Conservation (phyloP, 2,888 invertebrate genomes). For the Cheilosia impressa region DNA sequence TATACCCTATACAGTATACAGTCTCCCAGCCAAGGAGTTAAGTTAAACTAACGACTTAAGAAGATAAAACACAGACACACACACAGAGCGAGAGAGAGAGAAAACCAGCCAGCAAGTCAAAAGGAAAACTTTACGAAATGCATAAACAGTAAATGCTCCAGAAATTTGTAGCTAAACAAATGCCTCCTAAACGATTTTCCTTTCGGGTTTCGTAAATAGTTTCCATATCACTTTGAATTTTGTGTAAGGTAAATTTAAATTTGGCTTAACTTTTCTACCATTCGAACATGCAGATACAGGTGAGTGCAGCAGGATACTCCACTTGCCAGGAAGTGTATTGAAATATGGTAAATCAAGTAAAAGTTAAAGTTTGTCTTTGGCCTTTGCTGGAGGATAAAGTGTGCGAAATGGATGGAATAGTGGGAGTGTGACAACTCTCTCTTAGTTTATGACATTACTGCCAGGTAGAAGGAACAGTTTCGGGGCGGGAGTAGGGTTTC, state of each 20-base stretch:
- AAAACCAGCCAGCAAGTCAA: conserved; percentile 34
- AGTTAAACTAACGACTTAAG: conserved; percentile 40
- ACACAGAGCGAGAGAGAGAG: not conserved
- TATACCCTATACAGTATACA: not conserved
- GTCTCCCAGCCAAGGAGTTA: conserved; percentile 23
- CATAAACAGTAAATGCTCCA: conserved; percentile 62
- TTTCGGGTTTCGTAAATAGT: conserved; percentile 63
- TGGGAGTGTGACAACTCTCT: conserved; percentile 39
- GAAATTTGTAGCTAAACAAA: conserved; percentile 62
- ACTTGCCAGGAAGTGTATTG: conserved; percentile 34
- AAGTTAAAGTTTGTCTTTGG: conserved; percentile 73
- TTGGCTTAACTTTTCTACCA: conserved; percentile 50
- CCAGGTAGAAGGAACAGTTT: conserved; percentile 44
- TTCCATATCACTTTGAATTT: conserved; percentile 71
- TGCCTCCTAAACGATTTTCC: conserved; percentile 65
- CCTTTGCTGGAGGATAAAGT: conserved; percentile 28
- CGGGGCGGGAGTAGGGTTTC: conserved; percentile 9
- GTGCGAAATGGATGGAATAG: not conserved
- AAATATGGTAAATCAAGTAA: conserved; percentile 74
- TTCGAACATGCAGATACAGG: not conserved
- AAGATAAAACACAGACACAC: conserved; percentile 26
- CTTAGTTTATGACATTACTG: conserved; percentile 71
- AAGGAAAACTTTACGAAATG: conserved; percentile 65
- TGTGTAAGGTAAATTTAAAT: conserved; percentile 68
- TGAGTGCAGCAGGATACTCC: conserved; percentile 36